Evolutionary conservation across 2,888 invertebrate species (phyloP).

Genomic region (Andrena fulva): DNA sequence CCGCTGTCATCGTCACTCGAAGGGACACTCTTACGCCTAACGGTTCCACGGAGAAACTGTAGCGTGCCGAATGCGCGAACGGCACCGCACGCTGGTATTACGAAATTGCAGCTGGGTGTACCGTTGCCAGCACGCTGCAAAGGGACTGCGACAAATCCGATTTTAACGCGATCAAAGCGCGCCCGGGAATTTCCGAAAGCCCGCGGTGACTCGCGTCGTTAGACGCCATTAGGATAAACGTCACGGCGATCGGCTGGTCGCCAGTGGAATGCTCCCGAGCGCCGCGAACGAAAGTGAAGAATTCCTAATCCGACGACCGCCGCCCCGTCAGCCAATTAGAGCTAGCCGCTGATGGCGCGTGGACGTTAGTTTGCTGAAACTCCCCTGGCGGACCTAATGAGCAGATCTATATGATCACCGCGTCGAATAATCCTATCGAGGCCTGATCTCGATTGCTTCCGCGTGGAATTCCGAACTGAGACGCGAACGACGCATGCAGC

Average conservation of each 20-base stretch:
- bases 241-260: slow-evolving; percentile 33
- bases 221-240: slow-evolving; percentile 29
- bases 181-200: slow-evolving; percentile 38
- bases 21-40: slow-evolving; percentile 47
- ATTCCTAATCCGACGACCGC: slow-evolving; percentile 67
- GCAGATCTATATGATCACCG: slow-evolving; percentile 52
- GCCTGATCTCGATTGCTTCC: slow-evolving; percentile 18
- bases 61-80: slow-evolving; percentile 68
- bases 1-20: slow-evolving; percentile 30
- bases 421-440: slow-evolving; percentile 46
- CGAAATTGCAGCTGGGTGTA: slow-evolving; percentile 64
- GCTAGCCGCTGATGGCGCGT: slow-evolving; percentile 48
- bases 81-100: slow-evolving; percentile 46
- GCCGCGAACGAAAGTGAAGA: slow-evolving; percentile 64
- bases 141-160: slow-evolving; percentile 56
- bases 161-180: slow-evolving; percentile 62
- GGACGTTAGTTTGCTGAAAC: slow-evolving; percentile 68
- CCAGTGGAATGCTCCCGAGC: slow-evolving; percentile 51
- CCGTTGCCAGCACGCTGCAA: slow-evolving; percentile 51
- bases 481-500: neutral
- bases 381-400: slow-evolving; percentile 50
- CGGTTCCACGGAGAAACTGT: slow-evolving; percentile 59
- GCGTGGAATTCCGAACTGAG: slow-evolving; percentile 3
- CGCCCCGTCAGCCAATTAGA: slow-evolving; percentile 74
- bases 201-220: slow-evolving; percentile 35